These are phyloP conservation scores for Xiphydria camelus DNA, from an alignment of 2,888 invertebrate genomes.

Conservation along the genomic window DNA sequence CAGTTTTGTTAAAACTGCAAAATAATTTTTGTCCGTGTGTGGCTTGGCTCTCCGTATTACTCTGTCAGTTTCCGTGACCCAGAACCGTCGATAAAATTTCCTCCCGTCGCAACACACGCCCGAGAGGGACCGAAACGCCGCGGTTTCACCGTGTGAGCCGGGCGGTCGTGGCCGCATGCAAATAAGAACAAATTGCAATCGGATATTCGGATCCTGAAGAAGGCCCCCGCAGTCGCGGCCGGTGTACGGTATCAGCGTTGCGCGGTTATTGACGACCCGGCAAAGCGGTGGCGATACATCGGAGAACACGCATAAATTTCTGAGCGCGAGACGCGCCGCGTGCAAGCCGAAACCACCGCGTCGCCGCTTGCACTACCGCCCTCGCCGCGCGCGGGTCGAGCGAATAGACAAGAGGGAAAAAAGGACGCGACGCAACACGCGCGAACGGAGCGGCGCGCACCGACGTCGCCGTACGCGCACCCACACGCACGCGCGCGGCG, in stretches of 20 bases:
- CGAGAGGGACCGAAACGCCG: too few relatives aligned
- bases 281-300: conserved; percentile 43
- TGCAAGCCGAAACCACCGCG: conserved; percentile 8
- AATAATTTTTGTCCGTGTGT: too few relatives aligned
- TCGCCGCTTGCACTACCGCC: neutral
- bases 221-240: conserved; percentile 32
- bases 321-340: conserved; percentile 4
- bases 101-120: too few relatives aligned
- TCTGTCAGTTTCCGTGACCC: too few relatives aligned
- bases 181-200: conserved; percentile 50
- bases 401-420: conserved; percentile 18
- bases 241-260: conserved; percentile 45
- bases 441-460: too few relatives aligned
- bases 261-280: conserved; percentile 46
- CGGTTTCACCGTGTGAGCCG: too few relatives aligned
- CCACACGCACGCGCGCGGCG: too few relatives aligned
- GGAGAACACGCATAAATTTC: conserved; percentile 44
- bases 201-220: conserved; percentile 45
- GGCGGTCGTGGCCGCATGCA: conserved; percentile 23
- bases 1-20: too few relatives aligned
- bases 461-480: too few relatives aligned
- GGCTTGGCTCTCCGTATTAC: too few relatives aligned
- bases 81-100: too few relatives aligned
- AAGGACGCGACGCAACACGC: conserved; percentile 11
- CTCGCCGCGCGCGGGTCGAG: too few relatives aligned